Percentiles rank a stretch among this genome's conserved stretches.
phyloP scores from a whole-genome alignment of 2,797 vertebrate species.

The Phataginus tetradactyla region DNA sequence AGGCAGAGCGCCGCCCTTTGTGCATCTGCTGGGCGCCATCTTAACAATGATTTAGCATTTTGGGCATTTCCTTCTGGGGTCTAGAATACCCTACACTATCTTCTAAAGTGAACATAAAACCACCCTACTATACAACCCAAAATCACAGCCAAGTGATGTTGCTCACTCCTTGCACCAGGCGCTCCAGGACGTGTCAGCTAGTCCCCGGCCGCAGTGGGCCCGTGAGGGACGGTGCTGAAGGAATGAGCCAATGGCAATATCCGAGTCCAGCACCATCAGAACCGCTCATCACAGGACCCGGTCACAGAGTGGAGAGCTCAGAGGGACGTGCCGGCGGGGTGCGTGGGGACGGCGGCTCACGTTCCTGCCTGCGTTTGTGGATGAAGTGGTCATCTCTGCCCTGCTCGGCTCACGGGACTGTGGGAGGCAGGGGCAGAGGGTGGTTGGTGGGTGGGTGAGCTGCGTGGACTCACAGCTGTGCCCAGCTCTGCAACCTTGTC shows the following conservation, averaged over 20 bases:
- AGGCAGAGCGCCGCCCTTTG: too few species aligned
- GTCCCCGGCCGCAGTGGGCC: too few species aligned
- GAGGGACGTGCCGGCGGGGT: fast-evolving
- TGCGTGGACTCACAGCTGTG: too few species aligned
- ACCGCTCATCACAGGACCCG: fast-evolving
- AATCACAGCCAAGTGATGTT: fast-evolving
- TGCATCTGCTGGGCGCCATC: too few species aligned
- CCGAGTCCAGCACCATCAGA: too few species aligned
- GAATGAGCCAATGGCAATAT: fast-evolving
- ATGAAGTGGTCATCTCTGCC: fast-evolving
- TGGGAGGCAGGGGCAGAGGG: neutral
- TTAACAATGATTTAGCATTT: too few species aligned
- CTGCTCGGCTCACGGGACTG: fast-evolving
- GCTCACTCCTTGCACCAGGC: too few species aligned
- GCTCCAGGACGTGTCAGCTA: fast-evolving
- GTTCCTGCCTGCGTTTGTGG: fast-evolving
- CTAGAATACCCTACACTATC: too few species aligned
- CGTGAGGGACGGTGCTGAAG: fast-evolving
- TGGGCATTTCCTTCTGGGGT: too few species aligned
- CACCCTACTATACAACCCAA: fast-evolving
- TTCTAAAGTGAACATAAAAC: too few species aligned
- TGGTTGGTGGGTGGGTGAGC: fast-evolving
- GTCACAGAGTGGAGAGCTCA: fast-evolving
- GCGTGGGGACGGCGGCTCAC: fast-evolving
- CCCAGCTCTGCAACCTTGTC: fast-evolving